phyloP scores from a whole-genome alignment of 2,113 vertebrate species.

The Erythrolamprus reginae region DNA sequence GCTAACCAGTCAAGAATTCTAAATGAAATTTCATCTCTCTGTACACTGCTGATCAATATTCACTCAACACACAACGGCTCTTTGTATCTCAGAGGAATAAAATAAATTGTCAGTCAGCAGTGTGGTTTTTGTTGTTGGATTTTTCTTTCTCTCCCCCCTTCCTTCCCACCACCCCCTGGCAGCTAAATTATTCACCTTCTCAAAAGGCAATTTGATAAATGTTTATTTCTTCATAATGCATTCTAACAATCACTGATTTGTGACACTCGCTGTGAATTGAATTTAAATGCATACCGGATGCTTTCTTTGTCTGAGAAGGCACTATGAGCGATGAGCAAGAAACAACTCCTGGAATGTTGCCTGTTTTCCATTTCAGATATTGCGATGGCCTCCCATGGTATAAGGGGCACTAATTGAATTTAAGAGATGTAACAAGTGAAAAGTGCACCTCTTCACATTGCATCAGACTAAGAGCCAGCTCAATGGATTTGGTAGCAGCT shows the following conservation, averaged over 20 bases:
- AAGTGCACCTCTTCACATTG: constrained; percentile 31
- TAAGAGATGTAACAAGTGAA: constrained; percentile 48
- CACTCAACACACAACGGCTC: constrained; percentile 56
- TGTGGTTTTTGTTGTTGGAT: constrained; percentile 55
- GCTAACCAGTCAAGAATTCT: constrained; percentile 56
- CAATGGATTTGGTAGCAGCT: neutral
- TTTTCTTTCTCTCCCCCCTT: neutral
- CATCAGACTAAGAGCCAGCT: constrained; percentile 6
- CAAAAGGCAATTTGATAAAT: constrained; percentile 70
- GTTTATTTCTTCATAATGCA: constrained; percentile 69
- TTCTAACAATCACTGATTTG: constrained; percentile 60
- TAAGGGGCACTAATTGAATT: constrained; percentile 61
- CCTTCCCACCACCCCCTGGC: neutral
- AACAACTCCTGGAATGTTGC: constrained; percentile 26
- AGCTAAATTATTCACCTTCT: constrained; percentile 66
- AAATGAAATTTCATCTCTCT: constrained; percentile 68
- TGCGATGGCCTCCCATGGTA: constrained; percentile 35
- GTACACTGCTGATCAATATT: constrained; percentile 67
- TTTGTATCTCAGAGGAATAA: constrained; percentile 57
- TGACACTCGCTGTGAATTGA: constrained; percentile 48
- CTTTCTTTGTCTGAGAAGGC: constrained; percentile 17
- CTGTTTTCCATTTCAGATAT: constrained; percentile 35
- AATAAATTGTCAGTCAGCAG: constrained; percentile 66
- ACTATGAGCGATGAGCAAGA: constrained; percentile 19
- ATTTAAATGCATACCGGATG: constrained; percentile 53